Base-by-base conservation (phyloP, 37 sponge, comb jelly and placozoan species). In the Axinella damicornis region DNA sequence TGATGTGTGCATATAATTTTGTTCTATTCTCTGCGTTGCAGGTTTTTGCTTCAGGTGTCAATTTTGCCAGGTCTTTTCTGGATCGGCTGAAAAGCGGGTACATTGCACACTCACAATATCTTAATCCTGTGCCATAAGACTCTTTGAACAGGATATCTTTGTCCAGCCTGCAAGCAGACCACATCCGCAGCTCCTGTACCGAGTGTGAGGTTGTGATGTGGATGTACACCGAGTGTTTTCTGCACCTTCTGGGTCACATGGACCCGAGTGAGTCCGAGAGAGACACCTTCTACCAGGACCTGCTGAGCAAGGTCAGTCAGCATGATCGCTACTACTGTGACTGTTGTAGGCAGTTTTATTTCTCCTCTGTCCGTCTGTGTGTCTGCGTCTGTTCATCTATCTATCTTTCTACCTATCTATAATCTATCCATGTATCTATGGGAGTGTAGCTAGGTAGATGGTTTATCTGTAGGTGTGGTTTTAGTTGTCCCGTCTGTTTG, bases 141-240 rank as follows among this genome's bases (percentile, higher is more conserved):
- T n/a, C n/a, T n/a, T n/a, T n/a, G n/a, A n/a, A n/a, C n/a, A n/a
- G n/a, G n/a, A n/a, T n/a, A n/a, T n/a, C 46, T 14, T n/a, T 66
- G 6, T 70, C 17, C 39, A 81, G 82, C 19, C 53, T 89, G 38
- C 61, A 71, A 28, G 39, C 62, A 24, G 84, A 78, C 31, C 61
- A 63, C 31, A 70, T 71, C 1, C 76, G 83, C 2, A 53, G 25
- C 20, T 57, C 62, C 25, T 60, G 32, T 19, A 14, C 21, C 0
- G 89, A 89, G 61, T 75, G 83, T 76, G 77, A 76, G 73, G 70
- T 70, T 35, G 53, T 82, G 53, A 71, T 89, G 53, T 6, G 21
- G 21, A 63, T 84, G 5, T 89, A 39, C 64, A 25, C 27, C 21
- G 83, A 89, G 71, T 82, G 84, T 41, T 28, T 83, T 35, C 37